Conservation (phyloP, 35 echinoderm and acorn worm species). For the Anneissia japonica region DNA sequence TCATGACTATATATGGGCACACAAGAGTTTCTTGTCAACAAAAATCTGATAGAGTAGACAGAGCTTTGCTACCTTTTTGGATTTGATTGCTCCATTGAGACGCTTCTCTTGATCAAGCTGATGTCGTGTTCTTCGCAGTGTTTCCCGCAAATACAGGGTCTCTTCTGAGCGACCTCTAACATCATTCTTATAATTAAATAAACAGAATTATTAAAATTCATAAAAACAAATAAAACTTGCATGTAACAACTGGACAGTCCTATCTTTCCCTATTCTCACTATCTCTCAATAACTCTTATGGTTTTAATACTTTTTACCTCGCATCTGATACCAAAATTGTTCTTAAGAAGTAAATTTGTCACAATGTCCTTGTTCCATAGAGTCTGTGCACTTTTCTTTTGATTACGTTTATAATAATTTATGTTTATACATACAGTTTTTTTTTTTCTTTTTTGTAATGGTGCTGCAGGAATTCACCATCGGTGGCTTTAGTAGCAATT, state of each 20-base stretch:
- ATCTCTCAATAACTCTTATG: neutral
- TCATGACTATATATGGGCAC: too few relatives aligned
- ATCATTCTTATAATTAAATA: slow-evolving; percentile 61
- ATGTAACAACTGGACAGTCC: neutral
- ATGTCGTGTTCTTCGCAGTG: slow-evolving; percentile 79
- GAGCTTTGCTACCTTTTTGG: slow-evolving; percentile 70
- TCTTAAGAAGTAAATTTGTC: too few relatives aligned
- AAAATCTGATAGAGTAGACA: too few relatives aligned
- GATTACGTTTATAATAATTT: too few relatives aligned
- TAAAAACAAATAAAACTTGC: too few relatives aligned
- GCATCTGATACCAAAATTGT: neutral
- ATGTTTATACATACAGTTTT: too few relatives aligned
- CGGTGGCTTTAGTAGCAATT: too few relatives aligned
- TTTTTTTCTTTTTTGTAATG: too few relatives aligned
- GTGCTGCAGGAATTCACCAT: too few relatives aligned
- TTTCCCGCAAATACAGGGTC: slow-evolving; percentile 91
- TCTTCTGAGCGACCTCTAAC: slow-evolving; percentile 80
- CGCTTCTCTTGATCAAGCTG: slow-evolving; percentile 80
- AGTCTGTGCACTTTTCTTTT: too few relatives aligned
- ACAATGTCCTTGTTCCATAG: too few relatives aligned
- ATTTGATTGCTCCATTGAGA: slow-evolving; percentile 91
- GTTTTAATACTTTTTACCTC: neutral
- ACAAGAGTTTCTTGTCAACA: too few relatives aligned
- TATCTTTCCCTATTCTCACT: neutral
- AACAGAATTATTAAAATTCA: neutral